phyloP scores from a whole-genome alignment of 2,888 invertebrate species.

The Tenthredo amoena region DNA sequence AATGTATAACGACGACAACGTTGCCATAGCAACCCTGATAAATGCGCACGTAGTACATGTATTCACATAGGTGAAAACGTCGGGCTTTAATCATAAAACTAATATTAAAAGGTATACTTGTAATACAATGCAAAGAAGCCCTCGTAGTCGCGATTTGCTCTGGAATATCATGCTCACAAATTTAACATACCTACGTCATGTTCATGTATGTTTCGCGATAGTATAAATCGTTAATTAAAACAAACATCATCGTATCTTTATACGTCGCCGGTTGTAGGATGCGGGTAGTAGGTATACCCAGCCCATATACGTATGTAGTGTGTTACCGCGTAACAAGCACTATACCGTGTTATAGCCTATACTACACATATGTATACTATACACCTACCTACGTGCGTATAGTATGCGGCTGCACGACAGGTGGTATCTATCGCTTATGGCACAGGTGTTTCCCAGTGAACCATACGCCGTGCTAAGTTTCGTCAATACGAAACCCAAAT shows the following conservation, averaged over 20 bases:
- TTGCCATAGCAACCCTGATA: constrained; percentile 34
- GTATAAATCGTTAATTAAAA: constrained; percentile 12
- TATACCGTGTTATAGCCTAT: background rate
- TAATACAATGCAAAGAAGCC: too few relatives aligned
- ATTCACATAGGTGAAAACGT: constrained; percentile 12
- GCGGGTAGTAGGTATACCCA: background rate
- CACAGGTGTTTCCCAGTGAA: constrained; percentile 43
- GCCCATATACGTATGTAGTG: background rate
- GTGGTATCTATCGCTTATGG: background rate
- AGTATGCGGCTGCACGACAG: background rate
- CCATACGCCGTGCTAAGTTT: background rate
- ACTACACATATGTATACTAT: background rate
- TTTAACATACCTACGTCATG: background rate
- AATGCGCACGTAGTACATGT: background rate
- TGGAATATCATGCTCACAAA: background rate
- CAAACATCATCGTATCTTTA: constrained; percentile 27
- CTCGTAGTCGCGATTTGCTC: background rate
- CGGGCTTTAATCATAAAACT: background rate
- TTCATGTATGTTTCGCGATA: background rate
- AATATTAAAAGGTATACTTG: too few relatives aligned
- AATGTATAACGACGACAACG: constrained; percentile 9
- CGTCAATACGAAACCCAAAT: background rate
- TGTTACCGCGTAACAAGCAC: background rate
- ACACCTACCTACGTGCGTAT: background rate
- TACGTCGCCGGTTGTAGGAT: background rate